Evolutionary conservation across 2,797 vertebrate species (phyloP).

Genomic region (Anabas testudineus): DNA sequence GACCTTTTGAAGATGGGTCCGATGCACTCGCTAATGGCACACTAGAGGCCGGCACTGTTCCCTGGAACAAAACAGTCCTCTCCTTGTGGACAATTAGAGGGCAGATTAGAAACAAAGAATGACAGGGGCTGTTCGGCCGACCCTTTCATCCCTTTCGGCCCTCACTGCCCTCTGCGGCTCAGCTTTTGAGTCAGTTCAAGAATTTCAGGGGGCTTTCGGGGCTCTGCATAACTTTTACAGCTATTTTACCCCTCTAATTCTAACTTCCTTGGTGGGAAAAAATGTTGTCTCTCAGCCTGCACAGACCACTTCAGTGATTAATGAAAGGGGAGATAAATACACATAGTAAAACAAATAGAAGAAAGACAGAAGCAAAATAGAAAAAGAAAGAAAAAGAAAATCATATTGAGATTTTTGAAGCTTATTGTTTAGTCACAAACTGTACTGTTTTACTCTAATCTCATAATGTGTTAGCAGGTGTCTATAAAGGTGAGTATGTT

Average conservation of each 20-base stretch:
- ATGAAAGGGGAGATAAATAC: conserved; percentile 45
- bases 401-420: neutral
- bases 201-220: conserved; percentile 78
- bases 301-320: conserved; percentile 50
- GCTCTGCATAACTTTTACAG: conserved; percentile 75
- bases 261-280: conserved; percentile 70
- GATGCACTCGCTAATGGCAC: conserved; percentile 85
- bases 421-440: conserved; percentile 4
- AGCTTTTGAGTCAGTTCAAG: conserved; percentile 81
- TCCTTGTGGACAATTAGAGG: conserved; percentile 86
- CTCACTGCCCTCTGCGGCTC: conserved; percentile 66
- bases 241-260: conserved; percentile 55
- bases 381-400: too few relatives aligned
- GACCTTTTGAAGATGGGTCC: conserved; percentile 83
- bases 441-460: neutral
- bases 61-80: conserved; percentile 82
- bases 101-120: conserved; percentile 83
- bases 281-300: conserved; percentile 57
- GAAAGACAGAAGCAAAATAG: neutral
- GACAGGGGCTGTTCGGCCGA: conserved; percentile 79
- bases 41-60: conserved; percentile 80
- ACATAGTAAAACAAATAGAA: neutral
- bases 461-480: conserved; percentile 25
- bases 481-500: conserved; percentile 2
- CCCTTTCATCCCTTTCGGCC: conserved; percentile 79